phyloP scores from a whole-genome alignment of 1,140 invertebrate genomes.

The Dolichoris vasculosae region DNA sequence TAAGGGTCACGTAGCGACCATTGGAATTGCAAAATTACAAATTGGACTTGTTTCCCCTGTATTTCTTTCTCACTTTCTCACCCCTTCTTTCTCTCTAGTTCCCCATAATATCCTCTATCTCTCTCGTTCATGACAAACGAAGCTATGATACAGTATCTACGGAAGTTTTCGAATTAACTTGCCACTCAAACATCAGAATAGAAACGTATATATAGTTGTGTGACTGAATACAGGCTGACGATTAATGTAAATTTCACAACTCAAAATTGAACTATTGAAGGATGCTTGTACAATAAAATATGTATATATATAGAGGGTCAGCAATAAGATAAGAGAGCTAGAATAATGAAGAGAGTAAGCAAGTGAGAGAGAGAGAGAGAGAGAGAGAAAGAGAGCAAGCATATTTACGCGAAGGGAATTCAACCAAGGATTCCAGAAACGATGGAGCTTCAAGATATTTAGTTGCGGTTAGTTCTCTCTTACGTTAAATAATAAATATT shows the following conservation, averaged over 20 bases:
- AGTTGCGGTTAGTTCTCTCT: too few relatives aligned
- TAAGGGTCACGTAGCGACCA: slow-evolving; percentile 60
- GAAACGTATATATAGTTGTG: background rate
- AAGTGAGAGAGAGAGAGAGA: background rate
- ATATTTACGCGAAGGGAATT: too few relatives aligned
- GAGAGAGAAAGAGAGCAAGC: background rate
- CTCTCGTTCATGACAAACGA: slow-evolving; percentile 2
- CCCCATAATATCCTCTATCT: background rate
- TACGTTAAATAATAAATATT: too few relatives aligned
- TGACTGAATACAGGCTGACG: background rate
- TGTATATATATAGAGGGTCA: background rate
- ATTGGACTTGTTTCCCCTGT: slow-evolving; percentile 62
- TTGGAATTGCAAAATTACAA: slow-evolving; percentile 68
- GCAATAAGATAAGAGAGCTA: slow-evolving; percentile 21
- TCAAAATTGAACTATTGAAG: slow-evolving; percentile 26
- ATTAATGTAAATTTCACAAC: slow-evolving; percentile 51
- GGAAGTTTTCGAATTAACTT: slow-evolving; percentile 64
- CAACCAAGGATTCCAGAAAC: background rate
- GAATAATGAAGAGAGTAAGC: background rate
- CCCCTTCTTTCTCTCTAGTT: background rate
- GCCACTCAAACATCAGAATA: slow-evolving; percentile 23
- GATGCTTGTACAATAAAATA: background rate
- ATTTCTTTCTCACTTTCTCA: background rate
- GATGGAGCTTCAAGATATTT: too few relatives aligned
- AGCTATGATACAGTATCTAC: background rate